Percentiles rank a stretch among this genome's conserved stretches.
Evolutionary conservation across 2,113 vertebrate genomes (phyloP).

Genomic region (Apteryx owenii): DNA sequence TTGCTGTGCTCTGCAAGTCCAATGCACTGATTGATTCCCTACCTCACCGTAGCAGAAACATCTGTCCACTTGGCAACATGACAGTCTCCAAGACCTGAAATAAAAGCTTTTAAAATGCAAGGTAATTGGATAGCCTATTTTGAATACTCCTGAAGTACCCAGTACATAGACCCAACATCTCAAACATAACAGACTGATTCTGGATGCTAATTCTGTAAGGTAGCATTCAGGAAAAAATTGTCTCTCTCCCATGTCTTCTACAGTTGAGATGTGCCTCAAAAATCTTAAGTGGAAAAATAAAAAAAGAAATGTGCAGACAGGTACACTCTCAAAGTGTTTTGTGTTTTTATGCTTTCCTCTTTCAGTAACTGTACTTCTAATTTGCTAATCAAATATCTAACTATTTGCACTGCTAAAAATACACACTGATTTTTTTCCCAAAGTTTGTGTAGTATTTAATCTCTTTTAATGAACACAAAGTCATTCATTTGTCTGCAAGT

Average conservation of each 20-base stretch:
- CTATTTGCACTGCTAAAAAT: neutral
- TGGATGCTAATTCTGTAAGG: neutral
- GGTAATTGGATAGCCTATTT: neutral
- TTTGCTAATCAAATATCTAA: neutral
- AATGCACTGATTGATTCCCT: neutral
- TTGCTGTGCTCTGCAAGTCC: neutral
- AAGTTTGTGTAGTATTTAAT: neutral
- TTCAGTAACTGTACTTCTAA: neutral
- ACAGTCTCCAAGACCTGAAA: accelerated
- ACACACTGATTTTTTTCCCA: neutral
- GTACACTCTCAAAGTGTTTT: neutral
- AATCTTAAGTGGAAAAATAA: neutral
- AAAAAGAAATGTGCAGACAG: neutral
- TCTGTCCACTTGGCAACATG: accelerated
- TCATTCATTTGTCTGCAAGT: neutral
- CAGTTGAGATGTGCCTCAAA: neutral
- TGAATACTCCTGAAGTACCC: neutral
- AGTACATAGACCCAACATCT: neutral
- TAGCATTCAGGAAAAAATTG: neutral
- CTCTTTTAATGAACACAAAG: neutral
- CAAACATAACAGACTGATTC: neutral
- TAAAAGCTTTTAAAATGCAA: neutral
- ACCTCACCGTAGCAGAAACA: neutral
- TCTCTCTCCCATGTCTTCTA: neutral
- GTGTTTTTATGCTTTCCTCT: neutral